Conservation (phyloP, 2,888 invertebrate species). For the Agriotes lineatus region DNA sequence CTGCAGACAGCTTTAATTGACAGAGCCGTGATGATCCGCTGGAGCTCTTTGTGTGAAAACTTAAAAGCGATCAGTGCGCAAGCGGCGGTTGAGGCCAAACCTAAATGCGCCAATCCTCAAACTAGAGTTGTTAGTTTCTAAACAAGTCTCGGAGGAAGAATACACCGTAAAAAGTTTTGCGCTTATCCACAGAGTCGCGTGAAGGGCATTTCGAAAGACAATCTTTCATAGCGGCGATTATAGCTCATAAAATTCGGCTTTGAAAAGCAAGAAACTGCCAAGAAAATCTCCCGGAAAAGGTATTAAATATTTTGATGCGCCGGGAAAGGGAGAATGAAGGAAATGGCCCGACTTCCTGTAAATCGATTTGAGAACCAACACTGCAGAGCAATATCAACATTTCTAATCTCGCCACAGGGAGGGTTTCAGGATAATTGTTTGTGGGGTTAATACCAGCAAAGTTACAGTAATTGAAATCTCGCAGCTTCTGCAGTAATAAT, state of each 20-base stretch:
- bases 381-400: conserved; percentile 30
- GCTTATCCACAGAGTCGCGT: too few relatives aligned
- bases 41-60: too few relatives aligned
- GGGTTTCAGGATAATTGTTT: conserved; percentile 35
- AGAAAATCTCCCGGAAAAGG: conserved; percentile 9
- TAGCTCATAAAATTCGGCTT: not conserved
- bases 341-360: conserved; percentile 15
- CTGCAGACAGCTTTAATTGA: not conserved
- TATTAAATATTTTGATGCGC: conserved; percentile 23
- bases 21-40: too few relatives aligned
- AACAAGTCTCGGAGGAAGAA: too few relatives aligned
- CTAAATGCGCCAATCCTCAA: too few relatives aligned
- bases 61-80: too few relatives aligned
- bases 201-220: too few relatives aligned
- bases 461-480: conserved; percentile 35
- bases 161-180: too few relatives aligned
- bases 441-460: conserved; percentile 19
- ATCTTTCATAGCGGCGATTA: not conserved
- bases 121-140: too few relatives aligned
- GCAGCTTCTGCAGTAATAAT: conserved; percentile 22
- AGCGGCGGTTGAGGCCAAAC: too few relatives aligned
- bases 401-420: conserved; percentile 38
- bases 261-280: conserved; percentile 15
- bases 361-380: conserved; percentile 27
- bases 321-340: conserved; percentile 8